Evolutionary conservation across 2,113 vertebrate genomes (phyloP).

Genomic region (rabbit (Oryctolagus cuniculus)): DNA sequence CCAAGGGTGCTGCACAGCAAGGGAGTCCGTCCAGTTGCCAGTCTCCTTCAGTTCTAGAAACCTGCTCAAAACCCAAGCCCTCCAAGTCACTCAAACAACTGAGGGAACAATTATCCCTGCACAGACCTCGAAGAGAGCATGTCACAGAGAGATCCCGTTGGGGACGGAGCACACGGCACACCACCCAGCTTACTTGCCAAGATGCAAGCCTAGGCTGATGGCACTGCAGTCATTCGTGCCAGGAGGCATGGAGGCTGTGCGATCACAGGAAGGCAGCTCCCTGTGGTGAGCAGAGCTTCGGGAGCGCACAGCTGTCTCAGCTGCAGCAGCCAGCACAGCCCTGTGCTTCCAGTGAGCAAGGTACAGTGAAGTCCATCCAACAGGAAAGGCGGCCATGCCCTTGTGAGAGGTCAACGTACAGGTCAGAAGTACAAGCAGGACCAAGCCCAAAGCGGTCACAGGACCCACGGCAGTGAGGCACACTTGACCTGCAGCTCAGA

Average conservation of each 20-base stretch:
- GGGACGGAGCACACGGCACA: not conserved
- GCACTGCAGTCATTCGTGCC: not conserved
- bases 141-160: not conserved
- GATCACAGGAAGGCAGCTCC: not conserved
- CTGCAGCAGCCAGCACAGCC: not conserved
- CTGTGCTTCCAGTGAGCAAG: not conserved
- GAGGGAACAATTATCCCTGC: constrained; percentile 27
- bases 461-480: not conserved
- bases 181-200: not conserved
- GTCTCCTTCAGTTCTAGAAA: constrained; percentile 46
- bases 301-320: not conserved
- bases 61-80: constrained; percentile 34
- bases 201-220: not conserved
- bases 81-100: not conserved
- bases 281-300: not conserved
- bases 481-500: not conserved
- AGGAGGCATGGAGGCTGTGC: rapidly evolving
- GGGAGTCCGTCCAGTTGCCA: not conserved
- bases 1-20: not conserved
- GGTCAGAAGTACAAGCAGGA: not conserved
- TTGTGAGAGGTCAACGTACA: not conserved
- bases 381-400: not conserved
- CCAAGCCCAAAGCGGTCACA: not conserved
- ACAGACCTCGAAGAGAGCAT: not conserved
- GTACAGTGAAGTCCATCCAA: not conserved